Evolutionary conservation across 2,113 vertebrate genomes (phyloP).

Genomic region (Salvelinus fontinalis): DNA sequence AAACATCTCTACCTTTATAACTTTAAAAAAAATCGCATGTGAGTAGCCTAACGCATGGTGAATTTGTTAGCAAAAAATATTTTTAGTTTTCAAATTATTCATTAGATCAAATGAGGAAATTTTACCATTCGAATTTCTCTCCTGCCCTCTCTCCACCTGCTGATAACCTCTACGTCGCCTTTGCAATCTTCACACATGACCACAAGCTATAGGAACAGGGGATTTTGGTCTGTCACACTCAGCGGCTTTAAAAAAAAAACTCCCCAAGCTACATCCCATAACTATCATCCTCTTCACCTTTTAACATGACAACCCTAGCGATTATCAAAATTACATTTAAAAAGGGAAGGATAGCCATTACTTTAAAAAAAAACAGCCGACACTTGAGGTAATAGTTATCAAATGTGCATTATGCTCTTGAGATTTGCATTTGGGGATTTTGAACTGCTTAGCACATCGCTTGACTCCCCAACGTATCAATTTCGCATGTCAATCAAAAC

Average conservation of each 20-base stretch:
- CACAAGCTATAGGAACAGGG: conserved; percentile 32
- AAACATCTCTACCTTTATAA: too few species aligned
- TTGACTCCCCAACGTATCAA: conserved; percentile 56
- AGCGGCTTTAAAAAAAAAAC: conserved; percentile 58
- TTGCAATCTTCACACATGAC: conserved; percentile 80
- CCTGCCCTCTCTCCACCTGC: conserved; percentile 63
- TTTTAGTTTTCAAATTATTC: not conserved
- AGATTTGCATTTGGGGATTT: conserved; percentile 52
- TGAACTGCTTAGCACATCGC: conserved; percentile 48
- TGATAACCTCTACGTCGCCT: conserved; percentile 63
- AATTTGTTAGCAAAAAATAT: too few species aligned
- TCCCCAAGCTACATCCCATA: conserved; percentile 57
- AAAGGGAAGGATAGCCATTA: conserved; percentile 63
- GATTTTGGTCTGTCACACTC: conserved; percentile 22
- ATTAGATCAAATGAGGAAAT: not conserved
- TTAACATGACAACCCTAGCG: conserved; percentile 75
- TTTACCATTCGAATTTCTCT: conserved; percentile 61
- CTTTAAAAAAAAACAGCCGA: conserved; percentile 59
- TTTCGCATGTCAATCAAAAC: conserved; percentile 76
- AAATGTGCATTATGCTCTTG: conserved; percentile 64
- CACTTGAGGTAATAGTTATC: conserved; percentile 64
- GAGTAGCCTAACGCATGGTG: too few species aligned
- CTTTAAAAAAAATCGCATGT: too few species aligned
- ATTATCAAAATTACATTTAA: conserved; percentile 71
- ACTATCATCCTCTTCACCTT: conserved; percentile 68